phyloP scores from a whole-genome alignment of 2,888 invertebrate genomes.

The Limnephilus marmoratus region DNA sequence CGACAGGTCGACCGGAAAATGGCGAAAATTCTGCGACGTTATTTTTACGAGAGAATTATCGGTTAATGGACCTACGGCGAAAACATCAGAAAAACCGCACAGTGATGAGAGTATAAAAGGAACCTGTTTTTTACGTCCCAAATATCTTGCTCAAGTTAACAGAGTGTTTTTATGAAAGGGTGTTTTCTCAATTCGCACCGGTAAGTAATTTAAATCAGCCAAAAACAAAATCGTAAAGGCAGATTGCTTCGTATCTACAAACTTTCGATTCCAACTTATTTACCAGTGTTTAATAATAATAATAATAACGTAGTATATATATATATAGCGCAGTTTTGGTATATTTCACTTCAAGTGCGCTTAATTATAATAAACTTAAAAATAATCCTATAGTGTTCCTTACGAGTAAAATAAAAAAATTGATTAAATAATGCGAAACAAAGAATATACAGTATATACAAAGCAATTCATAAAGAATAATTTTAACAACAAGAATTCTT shows the following conservation, averaged over 20 bases:
- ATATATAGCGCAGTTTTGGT: no score
- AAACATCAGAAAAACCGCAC: background rate
- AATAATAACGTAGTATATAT: no score
- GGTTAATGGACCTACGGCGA: background rate
- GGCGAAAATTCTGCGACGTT: background rate
- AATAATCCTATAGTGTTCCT: no score
- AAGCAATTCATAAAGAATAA: no score
- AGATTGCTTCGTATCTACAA: background rate
- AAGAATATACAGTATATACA: no score
- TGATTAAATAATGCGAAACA: no score
- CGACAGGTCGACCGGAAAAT: background rate
- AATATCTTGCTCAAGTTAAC: background rate
- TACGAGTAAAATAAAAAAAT: no score
- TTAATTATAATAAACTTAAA: no score
- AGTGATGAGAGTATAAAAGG: background rate
- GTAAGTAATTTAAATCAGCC: background rate
- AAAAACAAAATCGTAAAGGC: background rate
- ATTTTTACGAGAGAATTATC: background rate
- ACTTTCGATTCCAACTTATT: background rate
- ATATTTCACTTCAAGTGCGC: no score
- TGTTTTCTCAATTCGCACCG: background rate
- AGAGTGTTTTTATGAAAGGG: background rate
- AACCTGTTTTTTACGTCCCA: background rate
- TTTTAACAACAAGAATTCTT: no score
- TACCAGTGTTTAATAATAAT: no score